These are phyloP conservation scores for Cephalopachus bancanus DNA, from an alignment of 2,797 vertebrate species.

Conservation along the genomic window DNA sequence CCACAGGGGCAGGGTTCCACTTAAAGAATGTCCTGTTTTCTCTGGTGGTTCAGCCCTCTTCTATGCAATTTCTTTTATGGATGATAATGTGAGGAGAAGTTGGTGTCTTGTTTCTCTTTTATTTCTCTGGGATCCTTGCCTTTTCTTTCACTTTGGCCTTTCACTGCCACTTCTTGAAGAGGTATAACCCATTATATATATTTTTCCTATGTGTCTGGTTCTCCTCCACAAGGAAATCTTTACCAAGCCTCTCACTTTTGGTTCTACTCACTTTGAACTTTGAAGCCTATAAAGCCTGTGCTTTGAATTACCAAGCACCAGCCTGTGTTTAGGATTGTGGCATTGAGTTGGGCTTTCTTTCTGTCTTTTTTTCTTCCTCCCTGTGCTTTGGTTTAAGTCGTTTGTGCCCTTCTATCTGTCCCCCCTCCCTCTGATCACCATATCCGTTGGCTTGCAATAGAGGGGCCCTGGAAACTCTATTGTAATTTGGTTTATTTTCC, in stretches of 20 bases:
- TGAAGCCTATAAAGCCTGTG: background rate
- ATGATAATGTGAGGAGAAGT: background rate
- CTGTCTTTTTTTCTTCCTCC: background rate
- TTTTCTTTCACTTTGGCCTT: background rate
- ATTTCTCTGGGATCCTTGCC: background rate
- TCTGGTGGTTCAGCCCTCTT: background rate
- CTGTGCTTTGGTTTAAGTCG: background rate
- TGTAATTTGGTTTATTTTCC: slow-evolving; percentile 39
- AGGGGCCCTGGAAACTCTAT: background rate
- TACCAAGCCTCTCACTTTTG: background rate
- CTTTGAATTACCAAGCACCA: background rate
- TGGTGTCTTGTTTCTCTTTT: background rate
- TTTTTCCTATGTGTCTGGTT: background rate
- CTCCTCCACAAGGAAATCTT: background rate
- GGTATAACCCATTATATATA: background rate
- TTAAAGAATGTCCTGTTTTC: background rate
- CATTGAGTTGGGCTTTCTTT: background rate
- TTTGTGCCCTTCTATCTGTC: background rate
- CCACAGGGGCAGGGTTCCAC: background rate
- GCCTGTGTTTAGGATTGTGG: background rate
- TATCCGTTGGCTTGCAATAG: background rate
- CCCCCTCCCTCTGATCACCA: background rate
- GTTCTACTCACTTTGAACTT: background rate
- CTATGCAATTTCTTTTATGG: background rate
- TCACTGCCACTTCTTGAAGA: background rate